A percentile compares a stretch with the other conserved stretches of the same genome.
phyloP scores from a whole-genome alignment of 2,113 vertebrate species.

The Fregata magnificens region DNA sequence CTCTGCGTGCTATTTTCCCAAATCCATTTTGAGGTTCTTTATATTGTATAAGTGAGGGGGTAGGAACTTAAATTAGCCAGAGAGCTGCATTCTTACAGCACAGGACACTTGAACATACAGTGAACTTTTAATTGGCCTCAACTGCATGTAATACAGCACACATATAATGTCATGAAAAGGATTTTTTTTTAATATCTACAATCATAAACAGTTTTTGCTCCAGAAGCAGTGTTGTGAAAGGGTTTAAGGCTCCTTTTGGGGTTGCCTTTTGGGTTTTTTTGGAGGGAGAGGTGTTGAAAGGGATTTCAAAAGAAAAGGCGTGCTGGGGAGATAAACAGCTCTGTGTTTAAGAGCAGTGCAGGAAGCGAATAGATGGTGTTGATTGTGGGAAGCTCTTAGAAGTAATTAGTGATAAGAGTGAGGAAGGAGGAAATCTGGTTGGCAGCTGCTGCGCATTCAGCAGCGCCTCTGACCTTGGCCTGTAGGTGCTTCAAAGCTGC shows the following conservation, averaged over 20 bases:
- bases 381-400: constrained; percentile 12
- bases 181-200: not conserved
- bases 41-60: not conserved
- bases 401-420: constrained; percentile 26
- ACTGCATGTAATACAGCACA: not conserved
- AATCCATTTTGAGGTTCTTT: not conserved
- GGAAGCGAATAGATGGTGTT: not conserved
- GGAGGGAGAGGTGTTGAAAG: not conserved
- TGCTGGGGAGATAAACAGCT: not conserved
- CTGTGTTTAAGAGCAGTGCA: not conserved
- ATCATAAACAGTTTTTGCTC: not conserved
- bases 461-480: not conserved
- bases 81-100: not conserved
- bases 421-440: constrained; percentile 38
- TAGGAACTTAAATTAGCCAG: not conserved
- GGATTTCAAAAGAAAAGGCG: constrained; percentile 9
- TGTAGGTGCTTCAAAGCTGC: not conserved
- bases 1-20: not conserved
- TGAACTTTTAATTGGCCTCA: not conserved
- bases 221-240: not conserved
- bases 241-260: not conserved
- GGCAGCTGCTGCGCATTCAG: not conserved
- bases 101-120: not conserved
- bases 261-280: not conserved
- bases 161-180: not conserved